Percentiles rank a stretch among this genome's conserved stretches.
phyloP scores from a whole-genome alignment of 2,113 vertebrate genomes.

The Atlantisia rogersi region DNA sequence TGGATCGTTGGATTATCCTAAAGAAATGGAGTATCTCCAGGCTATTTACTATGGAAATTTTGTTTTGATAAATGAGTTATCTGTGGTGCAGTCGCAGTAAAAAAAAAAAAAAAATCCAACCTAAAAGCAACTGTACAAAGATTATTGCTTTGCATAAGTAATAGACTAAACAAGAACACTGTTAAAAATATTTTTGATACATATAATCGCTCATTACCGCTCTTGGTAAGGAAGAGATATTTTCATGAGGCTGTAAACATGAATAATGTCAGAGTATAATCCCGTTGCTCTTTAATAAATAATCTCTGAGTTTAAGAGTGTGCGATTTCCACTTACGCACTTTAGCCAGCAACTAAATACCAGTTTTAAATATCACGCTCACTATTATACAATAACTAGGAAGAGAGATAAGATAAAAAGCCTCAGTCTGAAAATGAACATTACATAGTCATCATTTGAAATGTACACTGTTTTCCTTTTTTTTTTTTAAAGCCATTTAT shows the following conservation, averaged over 20 bases:
- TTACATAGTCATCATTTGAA: not conserved
- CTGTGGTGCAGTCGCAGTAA: slow-evolving; percentile 64
- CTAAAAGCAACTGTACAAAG: slow-evolving; percentile 67
- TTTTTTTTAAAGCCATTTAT: not conserved
- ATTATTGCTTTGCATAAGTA: slow-evolving; percentile 42
- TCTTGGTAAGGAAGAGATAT: not conserved
- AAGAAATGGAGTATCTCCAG: slow-evolving; percentile 62
- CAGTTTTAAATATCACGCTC: not conserved
- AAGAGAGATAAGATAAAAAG: not conserved
- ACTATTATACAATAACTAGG: not conserved
- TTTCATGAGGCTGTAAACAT: not conserved
- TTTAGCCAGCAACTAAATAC: not conserved
- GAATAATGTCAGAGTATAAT: not conserved
- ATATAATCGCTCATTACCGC: not conserved
- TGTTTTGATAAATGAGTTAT: slow-evolving; percentile 79
- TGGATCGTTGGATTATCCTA: slow-evolving; percentile 60
- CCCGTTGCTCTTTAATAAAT: not conserved
- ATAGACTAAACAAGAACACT: slow-evolving; percentile 17
- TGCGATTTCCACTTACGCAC: accelerated
- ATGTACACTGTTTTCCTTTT: accelerated
- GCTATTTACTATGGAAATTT: slow-evolving; percentile 77
- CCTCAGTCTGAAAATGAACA: not conserved
- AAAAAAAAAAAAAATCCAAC: not conserved
- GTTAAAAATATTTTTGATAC: not conserved
- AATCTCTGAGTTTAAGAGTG: not conserved